Conservation (phyloP, 2,888 invertebrate genomes). For the Automeris io region DNA sequence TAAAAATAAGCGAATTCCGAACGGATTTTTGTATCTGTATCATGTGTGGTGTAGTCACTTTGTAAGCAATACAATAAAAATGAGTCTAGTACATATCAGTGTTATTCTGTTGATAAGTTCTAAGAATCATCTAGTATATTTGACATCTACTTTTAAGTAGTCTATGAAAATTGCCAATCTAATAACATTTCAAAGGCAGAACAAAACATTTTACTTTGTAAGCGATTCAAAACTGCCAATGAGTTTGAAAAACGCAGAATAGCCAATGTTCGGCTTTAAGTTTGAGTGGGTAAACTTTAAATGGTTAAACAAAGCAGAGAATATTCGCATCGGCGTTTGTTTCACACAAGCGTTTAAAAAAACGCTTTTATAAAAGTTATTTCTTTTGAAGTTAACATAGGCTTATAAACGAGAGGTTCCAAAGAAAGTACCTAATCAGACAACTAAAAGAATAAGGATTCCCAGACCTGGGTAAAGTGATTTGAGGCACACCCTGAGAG, state of each 20-base stretch:
- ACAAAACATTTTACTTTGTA: constrained; percentile 13
- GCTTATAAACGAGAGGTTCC: too few species aligned
- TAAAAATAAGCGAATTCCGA: too few species aligned
- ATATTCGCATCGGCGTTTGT: constrained; percentile 18
- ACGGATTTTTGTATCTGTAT: too few species aligned
- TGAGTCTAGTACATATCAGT: background rate
- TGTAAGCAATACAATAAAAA: constrained; percentile 9
- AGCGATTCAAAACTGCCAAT: constrained; percentile 9
- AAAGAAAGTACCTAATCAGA: too few species aligned
- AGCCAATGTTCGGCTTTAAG: constrained; percentile 17
- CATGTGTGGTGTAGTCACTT: too few species aligned
- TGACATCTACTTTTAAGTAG: too few species aligned
- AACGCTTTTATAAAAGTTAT: too few species aligned
- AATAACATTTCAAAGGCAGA: constrained; percentile 6
- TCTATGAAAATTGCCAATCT: constrained; percentile 6
- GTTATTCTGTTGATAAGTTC: background rate
- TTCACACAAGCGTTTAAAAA: background rate
- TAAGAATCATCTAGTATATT: too few species aligned
- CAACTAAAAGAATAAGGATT: too few species aligned
- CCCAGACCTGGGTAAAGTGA: too few species aligned
- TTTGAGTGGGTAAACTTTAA: constrained; percentile 23
- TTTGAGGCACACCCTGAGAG: too few species aligned
- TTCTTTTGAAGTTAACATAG: too few species aligned
- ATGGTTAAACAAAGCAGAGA: constrained; percentile 27
- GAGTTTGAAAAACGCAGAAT: constrained; percentile 18